Evolutionary conservation across 92 coral and sea anemone species (phyloP).

Genomic region (Heteractis magnifica): DNA sequence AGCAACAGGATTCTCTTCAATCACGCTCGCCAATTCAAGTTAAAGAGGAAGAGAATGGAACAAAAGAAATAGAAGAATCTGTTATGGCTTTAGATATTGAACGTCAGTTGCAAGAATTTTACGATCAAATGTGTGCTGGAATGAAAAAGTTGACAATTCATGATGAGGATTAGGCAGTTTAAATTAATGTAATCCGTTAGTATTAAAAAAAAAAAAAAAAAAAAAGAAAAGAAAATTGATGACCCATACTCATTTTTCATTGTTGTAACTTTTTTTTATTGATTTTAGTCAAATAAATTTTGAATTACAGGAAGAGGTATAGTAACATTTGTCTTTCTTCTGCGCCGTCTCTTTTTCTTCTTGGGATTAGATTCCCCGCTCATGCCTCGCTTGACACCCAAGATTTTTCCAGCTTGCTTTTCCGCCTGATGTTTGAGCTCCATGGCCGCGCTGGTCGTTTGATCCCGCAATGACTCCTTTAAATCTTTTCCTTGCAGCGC

Average conservation of each 20-base stretch:
- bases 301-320: not conserved
- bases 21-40: not conserved
- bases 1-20: not conserved
- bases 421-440: not conserved
- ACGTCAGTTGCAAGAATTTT: slow-evolving; percentile 1
- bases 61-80: not conserved
- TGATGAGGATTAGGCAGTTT: not conserved
- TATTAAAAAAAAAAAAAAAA: too few species aligned
- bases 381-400: not conserved
- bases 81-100: not conserved
- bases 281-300: not conserved
- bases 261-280: not conserved
- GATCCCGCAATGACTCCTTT: not conserved
- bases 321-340: not conserved
- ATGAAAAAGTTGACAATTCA: not conserved
- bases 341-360: not conserved
- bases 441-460: not conserved
- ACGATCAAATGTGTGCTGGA: not conserved
- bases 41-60: not conserved
- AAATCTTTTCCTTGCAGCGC: not conserved
- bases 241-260: not conserved
- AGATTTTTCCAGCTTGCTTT: not conserved
- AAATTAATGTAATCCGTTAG: not conserved
- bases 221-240: too few species aligned
- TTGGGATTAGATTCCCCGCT: not conserved